Percentiles rank a stretch among this genome's conserved stretches.
Conservation (phyloP, 2,113 vertebrate species). For the Ancistrus triradiatus region DNA sequence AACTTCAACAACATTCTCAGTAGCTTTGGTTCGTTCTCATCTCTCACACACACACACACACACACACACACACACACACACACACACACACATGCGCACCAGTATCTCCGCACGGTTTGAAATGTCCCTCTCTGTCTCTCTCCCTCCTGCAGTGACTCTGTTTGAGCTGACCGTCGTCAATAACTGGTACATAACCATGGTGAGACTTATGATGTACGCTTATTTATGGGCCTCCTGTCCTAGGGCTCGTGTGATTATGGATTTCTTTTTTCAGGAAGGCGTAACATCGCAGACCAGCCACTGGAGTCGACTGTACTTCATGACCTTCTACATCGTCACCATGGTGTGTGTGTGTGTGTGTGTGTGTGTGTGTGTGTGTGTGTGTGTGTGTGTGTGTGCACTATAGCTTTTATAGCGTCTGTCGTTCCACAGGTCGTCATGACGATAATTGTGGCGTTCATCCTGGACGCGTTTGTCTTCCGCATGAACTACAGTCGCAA, state of each 20-base stretch:
- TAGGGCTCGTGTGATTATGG: no score
- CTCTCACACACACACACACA: conserved; percentile 33
- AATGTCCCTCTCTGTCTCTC: neutral
- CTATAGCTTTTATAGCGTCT: neutral
- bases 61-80: conserved; percentile 1
- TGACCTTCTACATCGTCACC: conserved; percentile 98
- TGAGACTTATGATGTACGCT: conserved; percentile 63
- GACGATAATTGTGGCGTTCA: conserved; percentile 97
- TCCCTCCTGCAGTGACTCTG: conserved; percentile 78
- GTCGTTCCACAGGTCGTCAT: conserved; percentile 82
- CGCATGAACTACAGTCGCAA: conserved; percentile 98
- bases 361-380: neutral
- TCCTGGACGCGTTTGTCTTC: conserved; percentile 95
- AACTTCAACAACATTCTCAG: conserved; percentile 97
- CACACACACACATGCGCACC: neutral
- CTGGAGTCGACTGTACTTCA: conserved; percentile 98
- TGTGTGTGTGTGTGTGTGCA: no score
- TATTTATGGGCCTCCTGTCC: no score
- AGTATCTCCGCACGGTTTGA: neutral
- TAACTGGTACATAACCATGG: conserved; percentile 99
- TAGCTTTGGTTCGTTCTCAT: conserved; percentile 83
- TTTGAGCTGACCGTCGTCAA: conserved; percentile 97
- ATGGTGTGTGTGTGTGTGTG: conserved; percentile 66
- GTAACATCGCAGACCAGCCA: conserved; percentile 91
- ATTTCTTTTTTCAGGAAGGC: conserved; percentile 78